Evolutionary conservation across 92 coral and sea anemone species (phyloP).

Genomic region (Phenganax subtilis): DNA sequence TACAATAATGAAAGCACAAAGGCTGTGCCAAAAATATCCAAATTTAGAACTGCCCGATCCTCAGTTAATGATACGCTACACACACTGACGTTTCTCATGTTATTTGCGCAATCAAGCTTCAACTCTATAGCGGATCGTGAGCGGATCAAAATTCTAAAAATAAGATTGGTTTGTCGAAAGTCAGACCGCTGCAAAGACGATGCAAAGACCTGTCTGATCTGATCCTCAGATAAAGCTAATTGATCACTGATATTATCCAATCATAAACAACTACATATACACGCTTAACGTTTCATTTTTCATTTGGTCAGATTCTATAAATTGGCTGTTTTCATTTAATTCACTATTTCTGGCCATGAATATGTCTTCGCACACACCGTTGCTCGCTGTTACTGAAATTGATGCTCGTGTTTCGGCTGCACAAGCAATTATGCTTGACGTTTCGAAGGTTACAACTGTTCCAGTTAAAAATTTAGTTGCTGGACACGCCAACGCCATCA

Average conservation of each 20-base stretch:
- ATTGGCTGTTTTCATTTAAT: not conserved
- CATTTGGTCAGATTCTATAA: no score
- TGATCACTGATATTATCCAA: no score
- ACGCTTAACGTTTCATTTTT: not conserved
- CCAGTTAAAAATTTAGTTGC: constrained; percentile 37
- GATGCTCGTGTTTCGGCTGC: constrained; percentile 46
- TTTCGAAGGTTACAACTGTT: constrained; percentile 29
- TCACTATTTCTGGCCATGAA: not conserved
- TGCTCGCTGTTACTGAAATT: constrained; percentile 40
- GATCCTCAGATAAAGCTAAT: no score
- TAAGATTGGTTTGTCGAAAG: no score
- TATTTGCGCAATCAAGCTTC: no score
- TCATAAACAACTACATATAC: not conserved
- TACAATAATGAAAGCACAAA: not conserved
- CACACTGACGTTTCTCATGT: no score
- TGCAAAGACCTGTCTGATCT: no score
- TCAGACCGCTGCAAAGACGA: no score
- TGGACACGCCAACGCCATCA: constrained; percentile 58
- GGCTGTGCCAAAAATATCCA: not conserved
- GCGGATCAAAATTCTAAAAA: no score
- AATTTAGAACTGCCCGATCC: not conserved
- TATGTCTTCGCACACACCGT: not conserved
- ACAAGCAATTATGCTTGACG: constrained; percentile 37
- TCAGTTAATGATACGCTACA: no score
- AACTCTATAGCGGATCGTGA: no score